Percentiles rank a stretch among this genome's conserved stretches.
phyloP scores from a whole-genome alignment of 2,888 invertebrate genomes.

The Eurois occulta region DNA sequence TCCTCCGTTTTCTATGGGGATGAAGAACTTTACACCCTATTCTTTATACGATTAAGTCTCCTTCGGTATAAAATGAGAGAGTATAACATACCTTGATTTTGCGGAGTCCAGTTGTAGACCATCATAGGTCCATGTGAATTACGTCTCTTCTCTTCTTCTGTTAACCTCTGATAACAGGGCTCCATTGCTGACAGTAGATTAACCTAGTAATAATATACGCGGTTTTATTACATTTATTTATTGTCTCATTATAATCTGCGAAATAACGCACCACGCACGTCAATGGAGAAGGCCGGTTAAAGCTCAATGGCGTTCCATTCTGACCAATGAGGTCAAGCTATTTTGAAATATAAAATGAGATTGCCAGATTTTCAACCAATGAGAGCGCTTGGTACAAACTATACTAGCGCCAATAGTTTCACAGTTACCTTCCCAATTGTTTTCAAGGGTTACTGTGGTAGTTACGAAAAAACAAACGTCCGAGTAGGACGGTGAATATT shows the following conservation, averaged over 20 bases:
- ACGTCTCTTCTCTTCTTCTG: constrained; percentile 92
- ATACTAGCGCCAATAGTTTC: background rate
- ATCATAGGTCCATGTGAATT: constrained; percentile 97
- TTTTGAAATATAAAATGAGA: background rate
- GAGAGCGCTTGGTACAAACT: background rate
- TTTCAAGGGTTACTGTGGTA: background rate
- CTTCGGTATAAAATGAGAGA: background rate
- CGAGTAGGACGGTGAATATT: background rate
- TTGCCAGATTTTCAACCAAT: background rate
- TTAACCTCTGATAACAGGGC: constrained; percentile 92
- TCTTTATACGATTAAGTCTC: background rate
- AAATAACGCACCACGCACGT: background rate
- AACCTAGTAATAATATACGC: constrained; percentile 79
- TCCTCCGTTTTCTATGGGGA: too few species aligned
- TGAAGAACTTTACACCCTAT: background rate
- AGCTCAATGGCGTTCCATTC: background rate
- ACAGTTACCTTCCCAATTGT: background rate
- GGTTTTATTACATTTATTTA: background rate
- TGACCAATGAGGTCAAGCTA: background rate
- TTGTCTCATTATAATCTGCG: background rate
- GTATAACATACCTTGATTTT: constrained; percentile 89
- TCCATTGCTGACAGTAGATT: constrained; percentile 94
- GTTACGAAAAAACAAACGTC: background rate
- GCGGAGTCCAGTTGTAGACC: constrained; percentile 92
- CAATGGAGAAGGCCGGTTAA: background rate